phyloP scores from a whole-genome alignment of 1,140 invertebrate species.

The Acromyrmex charruanus region DNA sequence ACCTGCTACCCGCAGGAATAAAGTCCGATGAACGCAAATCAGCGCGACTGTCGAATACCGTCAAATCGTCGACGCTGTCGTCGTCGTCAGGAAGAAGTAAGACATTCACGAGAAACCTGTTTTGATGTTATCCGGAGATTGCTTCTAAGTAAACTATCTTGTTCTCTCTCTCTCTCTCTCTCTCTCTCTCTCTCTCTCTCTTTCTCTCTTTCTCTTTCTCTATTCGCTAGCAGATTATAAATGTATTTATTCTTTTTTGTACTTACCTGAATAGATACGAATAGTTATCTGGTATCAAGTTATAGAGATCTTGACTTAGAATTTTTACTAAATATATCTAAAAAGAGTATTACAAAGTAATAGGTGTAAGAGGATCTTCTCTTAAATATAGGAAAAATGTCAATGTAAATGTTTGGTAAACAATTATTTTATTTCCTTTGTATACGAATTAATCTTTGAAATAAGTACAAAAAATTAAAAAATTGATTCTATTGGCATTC shows the following conservation, averaged over 20 bases:
- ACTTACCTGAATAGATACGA: conserved; percentile 8
- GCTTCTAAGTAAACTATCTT: conserved; percentile 35
- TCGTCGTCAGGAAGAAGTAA: conserved; percentile 44
- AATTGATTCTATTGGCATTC: not conserved
- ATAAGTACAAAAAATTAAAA: not conserved
- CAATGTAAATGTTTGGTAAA: not conserved
- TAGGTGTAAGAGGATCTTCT: not conserved
- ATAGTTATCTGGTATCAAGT: conserved; percentile 16
- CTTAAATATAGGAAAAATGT: not conserved
- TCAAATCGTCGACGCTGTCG: conserved; percentile 30
- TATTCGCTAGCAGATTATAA: conserved; percentile 12
- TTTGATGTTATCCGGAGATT: conserved; percentile 54
- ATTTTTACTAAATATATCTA: not conserved
- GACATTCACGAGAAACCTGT: conserved; percentile 68
- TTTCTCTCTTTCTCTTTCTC: not conserved
- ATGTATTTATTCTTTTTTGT: conserved; percentile 28
- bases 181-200: not conserved
- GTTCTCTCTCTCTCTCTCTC: not conserved
- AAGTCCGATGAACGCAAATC: conserved; percentile 46
- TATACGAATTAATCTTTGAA: not conserved
- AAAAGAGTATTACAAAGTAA: not conserved
- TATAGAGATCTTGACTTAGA: not conserved
- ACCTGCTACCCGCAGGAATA: conserved; percentile 41
- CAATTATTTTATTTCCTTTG: not conserved
- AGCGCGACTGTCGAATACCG: conserved; percentile 49